Evolutionary conservation across 2,113 vertebrate genomes (phyloP).

Genomic region (Phoxinus phoxinus): DNA sequence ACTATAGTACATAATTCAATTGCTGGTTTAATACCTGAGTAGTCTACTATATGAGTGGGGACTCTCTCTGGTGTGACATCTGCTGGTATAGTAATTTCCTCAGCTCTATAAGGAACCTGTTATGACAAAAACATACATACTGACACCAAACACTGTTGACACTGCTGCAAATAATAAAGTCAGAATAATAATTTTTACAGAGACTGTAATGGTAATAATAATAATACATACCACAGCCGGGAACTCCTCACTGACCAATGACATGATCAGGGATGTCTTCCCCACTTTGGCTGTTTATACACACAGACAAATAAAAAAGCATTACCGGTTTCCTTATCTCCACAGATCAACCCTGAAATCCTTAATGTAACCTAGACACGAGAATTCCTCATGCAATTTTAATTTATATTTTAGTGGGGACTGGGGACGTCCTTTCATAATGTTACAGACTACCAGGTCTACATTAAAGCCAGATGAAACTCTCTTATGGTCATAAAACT

Average conservation of each 20-base stretch:
- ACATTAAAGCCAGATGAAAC: background rate
- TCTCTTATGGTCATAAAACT: background rate
- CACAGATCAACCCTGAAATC: background rate
- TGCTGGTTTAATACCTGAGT: conserved; percentile 82
- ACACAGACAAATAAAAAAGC: conserved; percentile 18
- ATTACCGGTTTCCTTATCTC: background rate
- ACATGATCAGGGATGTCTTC: conserved; percentile 98
- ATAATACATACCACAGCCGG: conserved; percentile 86
- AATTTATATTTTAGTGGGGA: background rate
- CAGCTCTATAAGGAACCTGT: conserved; percentile 94
- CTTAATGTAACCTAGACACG: background rate
- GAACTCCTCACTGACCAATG: conserved; percentile 98
- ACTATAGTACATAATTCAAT: background rate
- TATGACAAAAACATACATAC: conserved; percentile 12
- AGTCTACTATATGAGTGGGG: conserved; percentile 97
- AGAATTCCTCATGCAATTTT: background rate
- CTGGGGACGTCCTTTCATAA: background rate
- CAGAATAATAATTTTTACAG: background rate
- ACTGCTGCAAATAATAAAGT: background rate
- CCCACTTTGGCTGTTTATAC: conserved; percentile 90
- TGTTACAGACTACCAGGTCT: background rate
- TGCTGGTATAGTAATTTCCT: conserved; percentile 97
- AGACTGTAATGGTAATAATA: background rate
- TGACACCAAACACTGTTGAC: background rate
- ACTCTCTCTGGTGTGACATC: conserved; percentile 97